phyloP scores from a whole-genome alignment of 2,888 invertebrate genomes.

The Melikaiella ostensackeni region DNA sequence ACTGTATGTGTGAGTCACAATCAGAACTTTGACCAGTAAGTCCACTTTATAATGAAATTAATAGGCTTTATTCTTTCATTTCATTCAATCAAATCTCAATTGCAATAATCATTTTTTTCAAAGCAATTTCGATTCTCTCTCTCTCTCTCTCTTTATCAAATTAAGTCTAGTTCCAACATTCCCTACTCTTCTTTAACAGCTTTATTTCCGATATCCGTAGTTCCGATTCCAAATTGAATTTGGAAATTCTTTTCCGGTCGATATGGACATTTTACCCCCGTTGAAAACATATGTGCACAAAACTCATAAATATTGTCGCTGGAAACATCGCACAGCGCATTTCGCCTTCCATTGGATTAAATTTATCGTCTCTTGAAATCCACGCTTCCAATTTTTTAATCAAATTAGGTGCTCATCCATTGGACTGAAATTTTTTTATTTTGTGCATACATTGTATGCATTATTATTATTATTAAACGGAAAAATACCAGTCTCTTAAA shows the following conservation, averaged over 20 bases:
- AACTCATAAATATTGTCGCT: conserved; percentile 28
- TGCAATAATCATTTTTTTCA: background rate
- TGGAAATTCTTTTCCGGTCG: conserved; percentile 9
- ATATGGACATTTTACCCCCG: conserved; percentile 30
- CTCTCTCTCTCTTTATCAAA: background rate
- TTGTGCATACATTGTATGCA: no score
- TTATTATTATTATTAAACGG: background rate
- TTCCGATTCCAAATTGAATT: conserved; percentile 15
- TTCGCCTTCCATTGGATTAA: conserved; percentile 31
- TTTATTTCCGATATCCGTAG: background rate
- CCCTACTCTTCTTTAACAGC: background rate
- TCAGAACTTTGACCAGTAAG: background rate
- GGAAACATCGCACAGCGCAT: conserved; percentile 1
- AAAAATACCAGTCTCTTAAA: background rate
- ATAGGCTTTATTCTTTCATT: conserved; percentile 8
- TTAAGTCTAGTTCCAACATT: background rate
- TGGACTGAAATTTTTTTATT: background rate
- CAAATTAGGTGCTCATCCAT: conserved; percentile 3
- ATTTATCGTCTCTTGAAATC: conserved; percentile 34
- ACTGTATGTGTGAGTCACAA: conserved; percentile 43
- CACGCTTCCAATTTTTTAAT: conserved; percentile 17
- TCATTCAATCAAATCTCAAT: background rate
- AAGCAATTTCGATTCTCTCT: background rate
- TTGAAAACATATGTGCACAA: conserved; percentile 33
- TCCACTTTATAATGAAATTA: background rate